Conservation (phyloP, 2,797 vertebrate species). For the Syngnathus rostellatus region DNA sequence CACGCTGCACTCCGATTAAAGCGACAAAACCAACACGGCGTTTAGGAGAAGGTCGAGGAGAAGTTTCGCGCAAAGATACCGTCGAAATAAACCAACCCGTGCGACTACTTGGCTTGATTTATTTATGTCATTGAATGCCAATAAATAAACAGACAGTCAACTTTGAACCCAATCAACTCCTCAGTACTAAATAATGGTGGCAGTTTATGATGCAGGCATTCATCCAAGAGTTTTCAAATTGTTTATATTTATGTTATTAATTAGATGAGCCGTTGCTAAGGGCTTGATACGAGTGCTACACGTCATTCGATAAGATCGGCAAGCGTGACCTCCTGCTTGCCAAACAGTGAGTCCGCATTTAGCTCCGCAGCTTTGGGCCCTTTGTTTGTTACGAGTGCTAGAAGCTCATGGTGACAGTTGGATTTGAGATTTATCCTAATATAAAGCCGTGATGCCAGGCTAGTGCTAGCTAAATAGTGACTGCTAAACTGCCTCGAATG, state of each 20-base stretch:
- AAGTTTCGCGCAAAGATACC: background rate
- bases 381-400: background rate
- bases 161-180: background rate
- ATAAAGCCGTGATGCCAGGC: background rate
- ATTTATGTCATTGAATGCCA: background rate
- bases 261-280: background rate
- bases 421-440: background rate
- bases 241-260: background rate
- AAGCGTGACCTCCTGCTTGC: background rate
- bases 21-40: slow-evolving; percentile 6
- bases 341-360: background rate
- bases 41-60: background rate
- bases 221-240: background rate
- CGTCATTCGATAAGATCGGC: background rate
- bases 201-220: background rate
- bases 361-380: background rate
- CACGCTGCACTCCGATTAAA: slow-evolving; percentile 21
- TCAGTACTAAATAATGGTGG: background rate
- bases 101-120: background rate
- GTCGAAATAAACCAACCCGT: background rate
- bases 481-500: background rate
- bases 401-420: background rate
- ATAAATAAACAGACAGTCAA: background rate
- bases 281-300: background rate
- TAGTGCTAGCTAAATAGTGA: background rate